Percentiles rank a stretch among this genome's conserved stretches.
Evolutionary conservation across 2,888 invertebrate genomes (phyloP).

Genomic region (Mycalesis mineus): DNA sequence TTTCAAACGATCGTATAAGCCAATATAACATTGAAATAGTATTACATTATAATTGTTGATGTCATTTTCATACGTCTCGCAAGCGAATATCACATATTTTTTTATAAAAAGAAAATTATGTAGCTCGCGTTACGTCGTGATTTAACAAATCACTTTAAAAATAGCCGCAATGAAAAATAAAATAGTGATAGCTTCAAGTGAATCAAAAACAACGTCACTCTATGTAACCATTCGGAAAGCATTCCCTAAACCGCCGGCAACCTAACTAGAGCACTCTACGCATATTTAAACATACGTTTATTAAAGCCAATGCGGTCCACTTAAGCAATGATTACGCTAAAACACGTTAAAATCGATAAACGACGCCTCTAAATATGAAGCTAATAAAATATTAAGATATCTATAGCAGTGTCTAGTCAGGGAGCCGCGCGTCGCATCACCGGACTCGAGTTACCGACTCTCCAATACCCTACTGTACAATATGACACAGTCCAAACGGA

Average conservation of each 20-base stretch:
- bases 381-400: slow-evolving; percentile 21
- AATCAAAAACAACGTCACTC: slow-evolving; percentile 12
- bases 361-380: slow-evolving; percentile 26
- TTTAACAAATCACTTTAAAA: neutral
- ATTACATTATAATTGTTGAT: neutral
- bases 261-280: slow-evolving; percentile 16
- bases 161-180: slow-evolving; percentile 4
- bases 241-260: neutral
- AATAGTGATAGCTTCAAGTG: slow-evolving; percentile 8
- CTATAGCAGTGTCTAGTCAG: slow-evolving; percentile 15
- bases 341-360: slow-evolving; percentile 33
- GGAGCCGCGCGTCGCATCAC: neutral
- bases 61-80: neutral
- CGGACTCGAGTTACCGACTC: slow-evolving; percentile 51
- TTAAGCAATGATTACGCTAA: slow-evolving; percentile 33
- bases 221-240: slow-evolving; percentile 18
- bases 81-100: slow-evolving; percentile 1
- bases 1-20: slow-evolving; percentile 7
- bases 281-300: slow-evolving; percentile 21
- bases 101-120: neutral
- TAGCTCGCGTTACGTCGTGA: neutral
- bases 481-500: slow-evolving; percentile 35
- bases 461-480: slow-evolving; percentile 47
- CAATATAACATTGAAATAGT: neutral
- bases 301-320: slow-evolving; percentile 32